Evolutionary conservation across 2,888 invertebrate species (phyloP).

Genomic region (Rhyacophila evoluta): DNA sequence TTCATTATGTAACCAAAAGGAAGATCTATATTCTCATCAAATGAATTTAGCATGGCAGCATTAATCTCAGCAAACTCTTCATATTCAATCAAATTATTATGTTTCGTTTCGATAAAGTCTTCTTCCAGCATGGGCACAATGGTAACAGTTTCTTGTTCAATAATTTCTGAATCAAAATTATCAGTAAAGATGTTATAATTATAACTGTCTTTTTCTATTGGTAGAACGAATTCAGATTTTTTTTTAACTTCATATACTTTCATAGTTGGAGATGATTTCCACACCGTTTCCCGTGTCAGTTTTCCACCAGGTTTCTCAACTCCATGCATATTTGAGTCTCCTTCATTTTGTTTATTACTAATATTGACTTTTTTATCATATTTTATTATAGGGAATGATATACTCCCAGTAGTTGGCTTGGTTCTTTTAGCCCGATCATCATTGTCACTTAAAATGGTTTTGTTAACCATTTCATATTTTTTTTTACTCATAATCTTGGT

Average conservation of each 20-base stretch:
- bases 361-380: constrained; percentile 11
- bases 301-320: constrained; percentile 48
- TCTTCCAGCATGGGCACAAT: background rate
- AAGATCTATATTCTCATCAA: background rate
- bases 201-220: background rate
- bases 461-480: too few relatives aligned
- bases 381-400: background rate
- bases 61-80: background rate
- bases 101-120: background rate
- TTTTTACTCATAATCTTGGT: too few relatives aligned
- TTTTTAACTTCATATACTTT: background rate
- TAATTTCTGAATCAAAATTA: background rate
- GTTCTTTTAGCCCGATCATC: too few relatives aligned
- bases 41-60: background rate
- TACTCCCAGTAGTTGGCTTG: background rate
- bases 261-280: background rate
- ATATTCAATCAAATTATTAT: background rate
- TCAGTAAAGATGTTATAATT: background rate
- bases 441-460: too few relatives aligned
- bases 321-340: constrained; percentile 40
- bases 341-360: background rate
- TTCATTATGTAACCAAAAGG: background rate
- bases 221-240: background rate
- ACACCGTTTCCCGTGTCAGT: background rate
- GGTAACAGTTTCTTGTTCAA: background rate